phyloP scores from a whole-genome alignment of 2,113 vertebrate genomes.

The cat (Felis catus) region F.catus_Fca126_mat1.0 CM031421.1:36399501-36400000 shows the following conservation, averaged over 20 bases:
- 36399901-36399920: neutral
- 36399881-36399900: neutral
- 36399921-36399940: neutral
- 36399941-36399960: neutral
- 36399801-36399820: neutral
- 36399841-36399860: neutral
- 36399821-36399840: neutral
- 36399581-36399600: too few relatives aligned
- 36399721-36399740: fast-evolving
- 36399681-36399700: too few relatives aligned
- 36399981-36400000: neutral
- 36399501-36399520: neutral
- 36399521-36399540: too few relatives aligned
- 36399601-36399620: too few relatives aligned
- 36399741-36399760: conserved; percentile 2
- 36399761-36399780: neutral
- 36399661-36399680: too few relatives aligned
- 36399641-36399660: too few relatives aligned
- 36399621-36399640: too few relatives aligned
- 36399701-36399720: too few relatives aligned
- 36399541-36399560: too few relatives aligned
- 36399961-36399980: neutral
- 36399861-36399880: neutral
- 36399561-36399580: too few relatives aligned
- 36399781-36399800: neutral